Evolutionary conservation across 2,113 vertebrate genomes (phyloP).

Genomic region (Corvus moneduloides): DNA sequence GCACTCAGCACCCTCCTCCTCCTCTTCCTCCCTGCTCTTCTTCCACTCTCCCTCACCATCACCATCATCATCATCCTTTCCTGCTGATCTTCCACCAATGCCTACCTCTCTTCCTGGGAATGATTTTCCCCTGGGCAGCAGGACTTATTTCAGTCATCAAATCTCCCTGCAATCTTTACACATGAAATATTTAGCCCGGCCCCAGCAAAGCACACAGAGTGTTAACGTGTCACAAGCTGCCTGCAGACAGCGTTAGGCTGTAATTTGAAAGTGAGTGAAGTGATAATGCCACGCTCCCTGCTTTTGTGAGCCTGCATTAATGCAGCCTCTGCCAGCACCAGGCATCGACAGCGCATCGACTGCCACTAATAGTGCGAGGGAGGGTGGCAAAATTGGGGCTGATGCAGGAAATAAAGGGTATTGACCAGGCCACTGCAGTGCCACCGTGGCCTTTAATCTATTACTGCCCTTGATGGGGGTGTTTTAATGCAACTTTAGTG

Average conservation of each 20-base stretch:
- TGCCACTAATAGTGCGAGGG: slow-evolving; percentile 76
- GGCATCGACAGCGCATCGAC: slow-evolving; percentile 88
- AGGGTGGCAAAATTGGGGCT: slow-evolving; percentile 73
- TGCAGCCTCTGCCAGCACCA: slow-evolving; percentile 78
- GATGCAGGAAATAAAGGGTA: slow-evolving; percentile 84
- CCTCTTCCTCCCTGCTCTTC: not conserved
- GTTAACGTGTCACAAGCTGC: slow-evolving; percentile 88
- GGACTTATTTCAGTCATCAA: slow-evolving; percentile 88
- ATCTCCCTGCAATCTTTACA: slow-evolving; percentile 89
- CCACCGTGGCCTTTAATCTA: slow-evolving; percentile 89
- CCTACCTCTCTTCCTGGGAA: slow-evolving; percentile 83
- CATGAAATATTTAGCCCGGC: slow-evolving; percentile 82
- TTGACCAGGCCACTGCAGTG: slow-evolving; percentile 85
- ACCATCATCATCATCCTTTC: not conserved
- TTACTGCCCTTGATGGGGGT: slow-evolving; percentile 82
- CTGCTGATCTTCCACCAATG: slow-evolving; percentile 73
- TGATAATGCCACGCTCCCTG: slow-evolving; percentile 81
- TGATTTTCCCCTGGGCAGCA: slow-evolving; percentile 86
- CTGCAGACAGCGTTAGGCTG: slow-evolving; percentile 81
- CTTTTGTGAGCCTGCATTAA: slow-evolving; percentile 95
- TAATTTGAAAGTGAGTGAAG: slow-evolving; percentile 93
- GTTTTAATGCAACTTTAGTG: slow-evolving; percentile 87
- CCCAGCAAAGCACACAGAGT: slow-evolving; percentile 80
- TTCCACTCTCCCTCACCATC: not conserved
- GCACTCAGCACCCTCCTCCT: not conserved